A percentile compares a stretch with the other conserved stretches of the same genome.
Evolutionary conservation across 2,888 invertebrate genomes (phyloP).

Genomic region (Agrotis ipsilon): DNA sequence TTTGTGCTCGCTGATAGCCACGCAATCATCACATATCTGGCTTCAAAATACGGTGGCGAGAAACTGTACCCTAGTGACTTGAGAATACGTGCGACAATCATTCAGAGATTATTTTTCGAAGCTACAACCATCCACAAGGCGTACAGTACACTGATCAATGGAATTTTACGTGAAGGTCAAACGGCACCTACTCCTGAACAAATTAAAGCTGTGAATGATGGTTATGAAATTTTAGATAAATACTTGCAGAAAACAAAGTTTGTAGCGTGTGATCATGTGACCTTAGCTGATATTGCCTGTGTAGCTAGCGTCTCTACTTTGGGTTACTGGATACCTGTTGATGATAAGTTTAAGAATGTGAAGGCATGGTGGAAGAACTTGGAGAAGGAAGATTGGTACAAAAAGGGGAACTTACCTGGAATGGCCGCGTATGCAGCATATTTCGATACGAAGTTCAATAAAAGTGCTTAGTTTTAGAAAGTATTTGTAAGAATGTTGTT

Average conservation of each 20-base stretch:
- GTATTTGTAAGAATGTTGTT: neutral
- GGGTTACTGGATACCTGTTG: constrained; percentile 66
- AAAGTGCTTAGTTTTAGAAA: neutral
- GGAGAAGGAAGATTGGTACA: constrained; percentile 68
- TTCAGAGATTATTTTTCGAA: constrained; percentile 70
- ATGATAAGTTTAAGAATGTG: constrained; percentile 65
- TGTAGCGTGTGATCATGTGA: constrained; percentile 69
- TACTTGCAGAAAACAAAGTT: constrained; percentile 70
- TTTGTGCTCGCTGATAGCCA: constrained; percentile 5
- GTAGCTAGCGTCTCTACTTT: constrained; percentile 68
- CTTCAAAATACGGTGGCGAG: constrained; percentile 74
- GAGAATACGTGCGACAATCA: constrained; percentile 67
- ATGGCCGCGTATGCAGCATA: neutral
- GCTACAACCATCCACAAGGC: constrained; percentile 62
- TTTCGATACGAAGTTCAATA: neutral
- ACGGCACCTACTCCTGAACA: constrained; percentile 57
- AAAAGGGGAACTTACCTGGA: constrained; percentile 65
- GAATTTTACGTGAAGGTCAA: neutral
- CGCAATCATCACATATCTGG: constrained; percentile 72
- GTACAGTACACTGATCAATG: constrained; percentile 21
- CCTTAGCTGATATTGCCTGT: constrained; percentile 73
- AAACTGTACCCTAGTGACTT: constrained; percentile 71
- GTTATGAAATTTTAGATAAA: constrained; percentile 70
- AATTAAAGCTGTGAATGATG: constrained; percentile 60
- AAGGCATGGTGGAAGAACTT: constrained; percentile 67